Conservation (phyloP, 2,888 invertebrate genomes). For the Onchidella celtica region DNA sequence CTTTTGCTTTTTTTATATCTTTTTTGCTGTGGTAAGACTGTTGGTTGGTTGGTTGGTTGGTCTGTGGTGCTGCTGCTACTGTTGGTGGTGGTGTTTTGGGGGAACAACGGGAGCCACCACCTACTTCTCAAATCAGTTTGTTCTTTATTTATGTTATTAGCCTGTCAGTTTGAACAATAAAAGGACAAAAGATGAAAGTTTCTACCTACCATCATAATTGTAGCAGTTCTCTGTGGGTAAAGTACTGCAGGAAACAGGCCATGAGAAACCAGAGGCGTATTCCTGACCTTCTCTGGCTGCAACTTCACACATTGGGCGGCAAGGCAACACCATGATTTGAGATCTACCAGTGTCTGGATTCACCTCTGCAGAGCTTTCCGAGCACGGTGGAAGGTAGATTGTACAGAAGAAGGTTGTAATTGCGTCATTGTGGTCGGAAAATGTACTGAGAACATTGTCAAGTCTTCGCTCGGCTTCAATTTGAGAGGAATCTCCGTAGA, state of each 20-base stretch:
- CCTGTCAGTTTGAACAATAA: too few species aligned
- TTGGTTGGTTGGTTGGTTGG: too few species aligned
- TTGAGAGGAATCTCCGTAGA: conserved; percentile 40
- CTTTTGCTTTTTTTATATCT: too few species aligned
- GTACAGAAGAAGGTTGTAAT: conserved; percentile 2
- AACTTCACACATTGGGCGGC: conserved; percentile 10
- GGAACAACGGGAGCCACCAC: too few species aligned
- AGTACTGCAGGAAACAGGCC: neutral
- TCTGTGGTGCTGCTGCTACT: too few species aligned
- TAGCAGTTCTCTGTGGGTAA: conserved; percentile 8
- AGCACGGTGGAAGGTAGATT: conserved; percentile 19
- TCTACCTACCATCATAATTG: conserved; percentile 7
- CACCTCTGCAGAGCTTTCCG: neutral
- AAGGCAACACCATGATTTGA: neutral
- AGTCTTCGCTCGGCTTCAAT: conserved; percentile 22
- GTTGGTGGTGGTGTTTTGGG: too few species aligned
- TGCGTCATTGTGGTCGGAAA: neutral
- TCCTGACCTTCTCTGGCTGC: neutral
- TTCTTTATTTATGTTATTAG: too few species aligned
- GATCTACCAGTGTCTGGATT: neutral
- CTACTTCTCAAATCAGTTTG: too few species aligned
- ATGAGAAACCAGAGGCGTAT: neutral
- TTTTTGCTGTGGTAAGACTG: too few species aligned
- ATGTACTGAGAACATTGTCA: neutral
- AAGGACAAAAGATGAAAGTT: too few species aligned